A percentile compares a stretch with the other conserved stretches of the same genome.
phyloP scores from a whole-genome alignment of 1,140 invertebrate genomes.

The Gyrodactylus bullatarudis region DNA sequence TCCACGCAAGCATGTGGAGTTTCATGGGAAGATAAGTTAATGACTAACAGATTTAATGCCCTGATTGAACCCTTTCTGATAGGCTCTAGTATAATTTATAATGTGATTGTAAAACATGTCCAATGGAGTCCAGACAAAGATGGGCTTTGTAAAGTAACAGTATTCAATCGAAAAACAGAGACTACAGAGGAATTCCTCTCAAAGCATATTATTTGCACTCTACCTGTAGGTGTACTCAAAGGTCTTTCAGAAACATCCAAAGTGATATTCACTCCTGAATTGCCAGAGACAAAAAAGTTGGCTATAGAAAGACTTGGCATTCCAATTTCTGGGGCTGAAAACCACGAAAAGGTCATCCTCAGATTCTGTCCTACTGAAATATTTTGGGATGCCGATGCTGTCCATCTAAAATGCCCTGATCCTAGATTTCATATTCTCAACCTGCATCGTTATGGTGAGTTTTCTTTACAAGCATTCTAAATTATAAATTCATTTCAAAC shows the following conservation, averaged over 20 bases:
- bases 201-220: neutral
- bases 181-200: neutral
- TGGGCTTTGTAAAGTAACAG: neutral
- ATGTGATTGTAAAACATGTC: neutral
- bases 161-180: neutral
- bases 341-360: neutral
- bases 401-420: slow-evolving; percentile 5
- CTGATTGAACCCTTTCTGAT: neutral
- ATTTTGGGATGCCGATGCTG: slow-evolving; percentile 1
- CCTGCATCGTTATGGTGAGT: slow-evolving; percentile 5
- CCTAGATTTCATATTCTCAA: slow-evolving; percentile 4
- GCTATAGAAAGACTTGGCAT: neutral
- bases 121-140: neutral
- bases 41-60: neutral
- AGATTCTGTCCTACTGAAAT: neutral
- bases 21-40: neutral
- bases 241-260: neutral
- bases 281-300: neutral
- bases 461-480: no score
- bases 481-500: no score
- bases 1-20: neutral
- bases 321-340: slow-evolving; percentile 4
- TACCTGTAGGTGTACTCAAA: slow-evolving; percentile 7
- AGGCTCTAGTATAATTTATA: neutral
- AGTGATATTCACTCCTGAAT: slow-evolving; percentile 1